Evolutionary conservation across 2,113 vertebrate species (phyloP), one percentile per base, ranked within the genome.

Genomic region (Hippocampus comes): DNA sequence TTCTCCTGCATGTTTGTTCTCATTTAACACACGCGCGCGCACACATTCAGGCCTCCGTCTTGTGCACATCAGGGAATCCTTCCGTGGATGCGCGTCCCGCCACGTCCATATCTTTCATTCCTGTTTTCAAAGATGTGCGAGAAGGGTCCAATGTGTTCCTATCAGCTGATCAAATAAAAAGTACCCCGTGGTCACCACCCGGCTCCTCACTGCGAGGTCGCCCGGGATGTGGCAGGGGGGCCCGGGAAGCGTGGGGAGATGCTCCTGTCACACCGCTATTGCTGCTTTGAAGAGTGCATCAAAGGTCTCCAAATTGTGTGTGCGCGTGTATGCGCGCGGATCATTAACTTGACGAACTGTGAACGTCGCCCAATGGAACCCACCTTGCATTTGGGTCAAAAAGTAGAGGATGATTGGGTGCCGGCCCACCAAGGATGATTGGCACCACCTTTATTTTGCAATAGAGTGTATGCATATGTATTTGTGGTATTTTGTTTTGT

Each of bases 271-370:
- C 85, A 77, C 78, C 77, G 84, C 74, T 56, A 84, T 85, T 79
- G 68, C 48, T 3, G 79, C 89, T 91, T 91, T 90, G 90, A 90
- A 82, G 86, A 84, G 80, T 74, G 79, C 86, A 89, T 91, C 88
- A 89, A 91, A 89, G 68, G 72, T 72, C 91, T 83, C 92, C 91
- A 91, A 90, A 92, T 72, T 48, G 70, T 72, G 70, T 72, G 75
- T 59, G 7, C 65, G 63, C 63, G 75, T 65, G 80, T 30, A 68
- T 57, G 23, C 4, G 23, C 12, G n/a, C 25, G 11, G 4, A 27
- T 27, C 25, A 59, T 30, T 60, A 12, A 60, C 30, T 59, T 30
- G 5, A 30, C 25, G 73, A 59, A 78, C 30, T 30, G 25, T 27
- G 17, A 30, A 30, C 57, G 3, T 6, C 9, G 20, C 51, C 20